Conservation (phyloP, 2,113 vertebrate genomes). For the Petaurus breviceps region DNA sequence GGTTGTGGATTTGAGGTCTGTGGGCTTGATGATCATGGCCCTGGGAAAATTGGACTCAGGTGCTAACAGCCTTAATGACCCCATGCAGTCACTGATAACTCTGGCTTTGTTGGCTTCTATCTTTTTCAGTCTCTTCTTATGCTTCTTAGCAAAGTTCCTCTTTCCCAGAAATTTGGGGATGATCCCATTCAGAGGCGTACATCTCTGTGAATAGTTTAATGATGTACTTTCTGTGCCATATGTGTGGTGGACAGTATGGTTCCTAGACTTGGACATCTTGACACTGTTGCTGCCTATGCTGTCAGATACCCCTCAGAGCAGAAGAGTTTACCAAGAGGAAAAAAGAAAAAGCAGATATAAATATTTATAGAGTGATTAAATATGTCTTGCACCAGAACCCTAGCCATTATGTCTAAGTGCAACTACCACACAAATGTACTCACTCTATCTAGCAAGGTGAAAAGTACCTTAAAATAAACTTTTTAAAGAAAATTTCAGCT, state of each 20-base stretch:
- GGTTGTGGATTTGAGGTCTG: background rate
- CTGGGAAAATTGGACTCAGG: background rate
- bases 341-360: background rate
- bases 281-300: background rate
- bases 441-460: background rate
- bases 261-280: background rate
- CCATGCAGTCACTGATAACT: background rate
- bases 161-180: background rate
- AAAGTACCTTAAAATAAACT: background rate
- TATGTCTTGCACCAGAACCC: background rate
- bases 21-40: background rate
- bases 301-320: background rate
- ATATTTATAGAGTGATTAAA: background rate
- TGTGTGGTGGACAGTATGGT: background rate
- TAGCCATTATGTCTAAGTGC: background rate
- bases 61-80: background rate
- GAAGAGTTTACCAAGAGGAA: background rate
- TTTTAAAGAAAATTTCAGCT: background rate
- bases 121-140: background rate
- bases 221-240: background rate
- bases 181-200: background rate
- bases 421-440: background rate
- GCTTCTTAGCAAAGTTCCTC: background rate
- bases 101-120: background rate
- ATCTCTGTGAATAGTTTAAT: background rate